A percentile compares a stretch with the other conserved stretches of the same genome.
Evolutionary conservation across 2,797 vertebrate genomes (phyloP).

Genomic region (Hippopotamyrus pictus): DNA sequence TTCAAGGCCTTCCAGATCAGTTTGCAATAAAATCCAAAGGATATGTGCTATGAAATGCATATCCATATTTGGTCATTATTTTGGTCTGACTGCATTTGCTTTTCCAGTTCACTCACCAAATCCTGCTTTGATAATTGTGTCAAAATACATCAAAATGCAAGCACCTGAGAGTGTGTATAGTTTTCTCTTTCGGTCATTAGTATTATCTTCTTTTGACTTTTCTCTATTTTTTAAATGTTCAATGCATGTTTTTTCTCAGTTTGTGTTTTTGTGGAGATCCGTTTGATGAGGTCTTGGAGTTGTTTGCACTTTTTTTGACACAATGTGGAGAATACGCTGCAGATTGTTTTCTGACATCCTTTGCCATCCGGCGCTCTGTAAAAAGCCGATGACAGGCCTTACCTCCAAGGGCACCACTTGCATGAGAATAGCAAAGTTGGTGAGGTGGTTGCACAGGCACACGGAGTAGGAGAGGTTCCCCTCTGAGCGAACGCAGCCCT

Average conservation of each 20-base stretch:
- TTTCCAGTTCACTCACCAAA: neutral
- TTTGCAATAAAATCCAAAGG: neutral
- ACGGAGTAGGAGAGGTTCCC: conserved; percentile 79
- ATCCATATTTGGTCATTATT: neutral
- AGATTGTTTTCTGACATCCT: neutral
- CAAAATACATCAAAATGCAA: neutral
- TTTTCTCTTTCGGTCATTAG: neutral
- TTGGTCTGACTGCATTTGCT: neutral
- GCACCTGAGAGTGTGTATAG: neutral
- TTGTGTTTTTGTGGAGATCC: neutral
- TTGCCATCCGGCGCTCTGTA: neutral
- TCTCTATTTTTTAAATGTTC: neutral
- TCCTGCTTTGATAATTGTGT: neutral
- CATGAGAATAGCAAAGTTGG: conserved; percentile 98
- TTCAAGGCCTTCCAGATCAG: neutral
- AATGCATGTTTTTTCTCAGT: neutral
- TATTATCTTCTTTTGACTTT: neutral
- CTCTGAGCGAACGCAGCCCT: conserved; percentile 72
- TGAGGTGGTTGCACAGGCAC: conserved; percentile 91
- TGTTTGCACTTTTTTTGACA: neutral
- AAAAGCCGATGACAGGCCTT: conserved; percentile 32
- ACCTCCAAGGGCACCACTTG: conserved; percentile 94
- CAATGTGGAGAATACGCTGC: neutral
- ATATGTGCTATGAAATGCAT: neutral
- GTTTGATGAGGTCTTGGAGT: neutral